Base-by-base conservation (phyloP, 2,113 vertebrate species). In the Turdus rufiventris region DNA sequence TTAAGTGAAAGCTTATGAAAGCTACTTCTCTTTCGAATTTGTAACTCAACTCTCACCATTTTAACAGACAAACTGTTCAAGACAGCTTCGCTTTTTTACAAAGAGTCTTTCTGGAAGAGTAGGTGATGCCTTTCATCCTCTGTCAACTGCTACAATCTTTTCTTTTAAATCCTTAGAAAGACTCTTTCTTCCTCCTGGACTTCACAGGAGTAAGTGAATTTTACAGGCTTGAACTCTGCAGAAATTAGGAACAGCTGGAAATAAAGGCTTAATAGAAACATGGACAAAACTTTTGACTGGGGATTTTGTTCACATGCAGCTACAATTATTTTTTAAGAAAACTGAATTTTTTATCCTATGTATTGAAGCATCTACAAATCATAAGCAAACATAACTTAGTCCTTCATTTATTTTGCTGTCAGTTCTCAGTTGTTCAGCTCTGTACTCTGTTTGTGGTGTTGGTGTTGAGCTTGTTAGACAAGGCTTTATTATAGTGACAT, bases 1-100 rank as follows among this genome's bases (percentile, higher is more conserved):
- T 72, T 85, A 85, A 91, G 50, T 57, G 58, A 91, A 92, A 31
- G 20, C 54, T 75, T 81, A 80, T 56, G 79, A 96, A 92, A 92
- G 43, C 75, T 85, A 45, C 47, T 91, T 75, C 61, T 85, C 58
- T 88, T 75, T 62, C 16, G 13, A 68, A 88, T 86, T 53, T 88
- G 34, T 91, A 95, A 85, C 48, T 83, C 54, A 95, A 68, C 61
- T 92, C 67, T 48, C 80, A 54, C 21, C 38, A 48, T 56, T 83
- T 92, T 24, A 88, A 88, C n/a, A 73, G 61, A 82, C 58, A 88
- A 79, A 28, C 62, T 67, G 57, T 38, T 93, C 33, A 80, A 80
- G 34, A 58, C 29, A 51, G 50, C 11, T 54, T 89, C 62, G 25
- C 7, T 45, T 45, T 88, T 86, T 76, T 43, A 53, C 29, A 76